phyloP scores from a whole-genome alignment of 1,140 invertebrate genomes.

The Drosophila mojavensis region DNA sequence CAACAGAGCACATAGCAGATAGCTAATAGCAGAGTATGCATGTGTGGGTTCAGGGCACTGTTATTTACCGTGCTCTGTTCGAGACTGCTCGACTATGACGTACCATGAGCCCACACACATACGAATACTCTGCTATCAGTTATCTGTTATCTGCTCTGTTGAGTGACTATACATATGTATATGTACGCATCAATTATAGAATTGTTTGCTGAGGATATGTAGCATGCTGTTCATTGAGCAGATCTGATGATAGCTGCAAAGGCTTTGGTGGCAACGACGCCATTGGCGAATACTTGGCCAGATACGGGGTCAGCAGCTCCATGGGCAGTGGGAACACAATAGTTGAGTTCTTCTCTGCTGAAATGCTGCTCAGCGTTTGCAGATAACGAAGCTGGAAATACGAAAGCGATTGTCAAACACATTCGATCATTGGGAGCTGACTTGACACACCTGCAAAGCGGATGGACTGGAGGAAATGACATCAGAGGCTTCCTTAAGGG shows the following conservation, averaged over 20 bases:
- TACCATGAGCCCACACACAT: too few species aligned
- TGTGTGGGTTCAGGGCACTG: too few species aligned
- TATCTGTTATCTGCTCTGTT: too few species aligned
- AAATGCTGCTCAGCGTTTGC: conserved; percentile 89
- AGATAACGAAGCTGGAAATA: conserved; percentile 50
- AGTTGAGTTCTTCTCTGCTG: conserved; percentile 88
- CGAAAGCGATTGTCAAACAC: too few species aligned
- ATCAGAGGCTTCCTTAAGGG: conserved; percentile 95
- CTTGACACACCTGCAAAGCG: conserved; percentile 86
- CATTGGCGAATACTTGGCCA: conserved; percentile 65
- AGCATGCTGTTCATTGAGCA: neutral
- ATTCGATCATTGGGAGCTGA: too few species aligned
- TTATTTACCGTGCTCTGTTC: too few species aligned
- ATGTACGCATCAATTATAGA: neutral
- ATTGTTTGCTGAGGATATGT: conserved; percentile 13
- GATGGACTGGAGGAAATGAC: conserved; percentile 94
- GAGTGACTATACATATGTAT: neutral
- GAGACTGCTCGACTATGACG: too few species aligned
- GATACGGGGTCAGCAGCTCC: conserved; percentile 86
- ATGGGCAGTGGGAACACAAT: conserved; percentile 96
- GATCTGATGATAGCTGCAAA: neutral
- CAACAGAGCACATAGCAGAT: too few species aligned
- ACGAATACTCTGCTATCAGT: too few species aligned
- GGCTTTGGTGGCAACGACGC: conserved; percentile 40
- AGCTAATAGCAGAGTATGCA: too few species aligned